These are phyloP conservation scores for Drosophila parthenogenetica DNA, from an alignment of 2,888 invertebrate species.

Conservation along the genomic window DNA sequence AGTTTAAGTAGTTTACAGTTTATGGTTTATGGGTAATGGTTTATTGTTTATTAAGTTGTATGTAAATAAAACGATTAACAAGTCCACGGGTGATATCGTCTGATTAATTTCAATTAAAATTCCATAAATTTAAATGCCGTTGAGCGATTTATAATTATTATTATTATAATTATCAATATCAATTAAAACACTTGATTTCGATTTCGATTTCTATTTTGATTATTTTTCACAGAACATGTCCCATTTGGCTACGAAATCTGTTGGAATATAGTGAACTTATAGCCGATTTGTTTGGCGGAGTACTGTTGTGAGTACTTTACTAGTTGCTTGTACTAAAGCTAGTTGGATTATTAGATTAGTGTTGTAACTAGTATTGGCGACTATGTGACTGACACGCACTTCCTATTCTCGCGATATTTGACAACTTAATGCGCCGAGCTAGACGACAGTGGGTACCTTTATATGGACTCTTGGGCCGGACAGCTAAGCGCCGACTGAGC, in stretches of 20 bases:
- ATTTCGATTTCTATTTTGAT: background rate
- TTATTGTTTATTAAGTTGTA: constrained; percentile 14
- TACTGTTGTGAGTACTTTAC: background rate
- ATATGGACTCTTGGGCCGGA: constrained; percentile 77
- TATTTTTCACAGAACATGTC: constrained; percentile 15
- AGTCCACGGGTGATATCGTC: constrained; percentile 23
- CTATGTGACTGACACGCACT: constrained; percentile 71
- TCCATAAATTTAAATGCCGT: constrained; percentile 9
- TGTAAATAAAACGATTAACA: constrained; percentile 28
- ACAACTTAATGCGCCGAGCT: constrained; percentile 76
- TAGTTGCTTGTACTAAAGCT: constrained; percentile 14
- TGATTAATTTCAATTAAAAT: constrained; percentile 20
- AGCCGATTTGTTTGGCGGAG: background rate
- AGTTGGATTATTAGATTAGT: constrained; percentile 13
- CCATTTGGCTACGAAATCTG: constrained; percentile 9
- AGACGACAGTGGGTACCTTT: constrained; percentile 73
- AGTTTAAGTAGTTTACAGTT: too few species aligned
- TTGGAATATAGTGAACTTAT: constrained; percentile 15
- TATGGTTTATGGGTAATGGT: constrained; percentile 2
- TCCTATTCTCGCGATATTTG: constrained; percentile 80
- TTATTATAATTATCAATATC: background rate
- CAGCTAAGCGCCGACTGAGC: constrained; percentile 51
- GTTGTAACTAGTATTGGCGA: constrained; percentile 56
- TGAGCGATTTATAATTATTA: constrained; percentile 5
- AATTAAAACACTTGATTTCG: constrained; percentile 12